phyloP scores from a whole-genome alignment of 1,140 invertebrate species.

The Drosophila busckii region DNA sequence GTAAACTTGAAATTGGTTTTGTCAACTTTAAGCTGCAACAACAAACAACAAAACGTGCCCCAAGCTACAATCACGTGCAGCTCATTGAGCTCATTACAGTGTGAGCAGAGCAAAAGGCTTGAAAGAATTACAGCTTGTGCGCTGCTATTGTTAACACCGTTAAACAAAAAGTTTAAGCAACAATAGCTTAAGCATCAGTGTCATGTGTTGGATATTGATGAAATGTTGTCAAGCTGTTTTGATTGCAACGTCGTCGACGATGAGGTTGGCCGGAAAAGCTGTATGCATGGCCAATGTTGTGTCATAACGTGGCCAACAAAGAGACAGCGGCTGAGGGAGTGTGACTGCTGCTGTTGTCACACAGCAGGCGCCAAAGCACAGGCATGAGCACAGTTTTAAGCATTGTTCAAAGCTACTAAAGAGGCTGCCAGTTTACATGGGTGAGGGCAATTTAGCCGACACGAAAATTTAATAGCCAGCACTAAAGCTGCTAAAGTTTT shows the following conservation, averaged over 20 bases:
- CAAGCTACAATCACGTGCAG: conserved; percentile 57
- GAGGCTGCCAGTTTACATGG: not conserved
- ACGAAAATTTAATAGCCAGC: conserved; percentile 66
- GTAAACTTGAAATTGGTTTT: conserved; percentile 37
- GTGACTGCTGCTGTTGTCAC: too few relatives aligned
- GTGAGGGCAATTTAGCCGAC: conserved; percentile 33
- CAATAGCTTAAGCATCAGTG: conserved; percentile 13
- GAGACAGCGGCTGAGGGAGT: not conserved
- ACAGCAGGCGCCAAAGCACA: conserved; percentile 51
- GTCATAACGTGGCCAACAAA: conserved; percentile 32
- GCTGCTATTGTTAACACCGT: conserved; percentile 24
- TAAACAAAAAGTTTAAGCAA: conserved; percentile 22
- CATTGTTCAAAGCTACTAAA: conserved; percentile 1
- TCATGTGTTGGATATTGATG: conserved; percentile 63
- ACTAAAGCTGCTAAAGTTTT: conserved; percentile 28
- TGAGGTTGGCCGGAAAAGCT: not conserved
- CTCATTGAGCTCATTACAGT: conserved; percentile 68
- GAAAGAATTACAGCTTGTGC: conserved; percentile 22
- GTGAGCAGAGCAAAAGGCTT: conserved; percentile 40
- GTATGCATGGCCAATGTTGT: conserved; percentile 14
- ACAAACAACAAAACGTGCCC: conserved; percentile 44
- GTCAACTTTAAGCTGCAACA: conserved; percentile 18
- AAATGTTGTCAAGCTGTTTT: conserved; percentile 58
- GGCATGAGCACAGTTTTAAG: conserved; percentile 65
- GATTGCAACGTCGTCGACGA: conserved; percentile 21